A percentile compares a stretch with the other conserved stretches of the same genome.
Evolutionary conservation across 35 echinoderm and acorn worm genomes (phyloP).

Genomic region (Apostichopus japonicus): DNA sequence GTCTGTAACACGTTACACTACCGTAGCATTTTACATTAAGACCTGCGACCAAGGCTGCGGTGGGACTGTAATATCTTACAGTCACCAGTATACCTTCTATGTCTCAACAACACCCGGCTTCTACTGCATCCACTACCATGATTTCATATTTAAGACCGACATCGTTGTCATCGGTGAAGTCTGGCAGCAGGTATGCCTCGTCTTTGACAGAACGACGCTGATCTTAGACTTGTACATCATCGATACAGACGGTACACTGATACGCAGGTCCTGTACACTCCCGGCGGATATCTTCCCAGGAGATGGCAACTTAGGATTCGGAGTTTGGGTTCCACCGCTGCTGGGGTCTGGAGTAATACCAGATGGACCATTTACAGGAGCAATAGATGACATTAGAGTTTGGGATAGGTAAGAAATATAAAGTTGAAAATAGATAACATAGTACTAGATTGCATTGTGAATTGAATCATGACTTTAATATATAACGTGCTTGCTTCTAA

Average conservation of each 20-base stretch:
- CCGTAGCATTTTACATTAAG: conserved; percentile 70
- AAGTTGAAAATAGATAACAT: background rate
- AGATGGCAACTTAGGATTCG: conserved; percentile 66
- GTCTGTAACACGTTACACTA: conserved; percentile 28
- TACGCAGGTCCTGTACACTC: conserved; percentile 54
- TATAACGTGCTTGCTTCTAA: too few species aligned
- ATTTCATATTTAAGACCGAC: conserved; percentile 64
- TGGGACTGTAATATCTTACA: conserved; percentile 80
- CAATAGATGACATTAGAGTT: conserved; percentile 81
- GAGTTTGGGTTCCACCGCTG: conserved; percentile 69
- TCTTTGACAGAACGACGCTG: conserved; percentile 55
- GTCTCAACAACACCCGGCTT: conserved; percentile 51
- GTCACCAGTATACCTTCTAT: conserved; percentile 62
- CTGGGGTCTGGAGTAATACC: conserved; percentile 62
- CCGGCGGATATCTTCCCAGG: conserved; percentile 57
- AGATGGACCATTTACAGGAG: conserved; percentile 64
- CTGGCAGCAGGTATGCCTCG: conserved; percentile 75
- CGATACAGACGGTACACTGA: conserved; percentile 48
- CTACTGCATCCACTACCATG: conserved; percentile 68
- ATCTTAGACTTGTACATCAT: conserved; percentile 75
- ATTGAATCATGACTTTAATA: too few species aligned
- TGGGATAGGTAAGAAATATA: conserved; percentile 75
- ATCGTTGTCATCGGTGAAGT: conserved; percentile 36
- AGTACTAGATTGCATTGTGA: too few species aligned
- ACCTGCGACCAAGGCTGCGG: conserved; percentile 62